These are phyloP conservation scores for Prunella strophiata DNA, from an alignment of 2,797 vertebrate genomes.

Conservation along the genomic window DNA sequence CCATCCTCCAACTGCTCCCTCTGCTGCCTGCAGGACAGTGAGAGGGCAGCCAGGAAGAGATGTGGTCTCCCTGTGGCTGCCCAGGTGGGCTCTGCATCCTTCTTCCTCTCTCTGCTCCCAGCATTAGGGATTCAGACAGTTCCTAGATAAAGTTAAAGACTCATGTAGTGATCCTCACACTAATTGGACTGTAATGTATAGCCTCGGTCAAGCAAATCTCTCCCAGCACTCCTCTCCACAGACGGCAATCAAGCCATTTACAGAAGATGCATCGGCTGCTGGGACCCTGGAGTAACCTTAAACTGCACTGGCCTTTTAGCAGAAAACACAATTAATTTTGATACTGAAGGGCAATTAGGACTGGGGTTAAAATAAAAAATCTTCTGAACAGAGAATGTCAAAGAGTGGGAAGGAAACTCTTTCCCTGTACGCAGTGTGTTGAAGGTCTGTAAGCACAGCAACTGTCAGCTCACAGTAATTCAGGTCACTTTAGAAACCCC, in stretches of 20 bases:
- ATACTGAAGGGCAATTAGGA: conserved; percentile 85
- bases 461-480: conserved; percentile 41
- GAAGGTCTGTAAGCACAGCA: conserved; percentile 36
- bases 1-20: conserved; percentile 46
- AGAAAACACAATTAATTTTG: conserved; percentile 85
- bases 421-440: conserved; percentile 13
- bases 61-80: not conserved
- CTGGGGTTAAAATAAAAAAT: conserved; percentile 80
- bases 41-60: not conserved
- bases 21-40: conserved; percentile 26
- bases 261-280: conserved; percentile 82
- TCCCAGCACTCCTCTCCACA: conserved; percentile 78
- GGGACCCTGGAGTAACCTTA: conserved; percentile 83
- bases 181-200: conserved; percentile 87
- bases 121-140: conserved; percentile 78
- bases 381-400: conserved; percentile 73
- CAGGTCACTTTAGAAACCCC: conserved; percentile 32
- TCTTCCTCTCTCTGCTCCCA: conserved; percentile 58
- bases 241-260: conserved; percentile 83
- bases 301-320: conserved; percentile 82
- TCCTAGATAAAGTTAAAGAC: conserved; percentile 83
- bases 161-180: conserved; percentile 80
- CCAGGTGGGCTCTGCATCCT: conserved; percentile 64
- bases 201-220: conserved; percentile 82
- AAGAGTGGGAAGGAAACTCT: conserved; percentile 66